A percentile compares a stretch with the other conserved stretches of the same genome.
phyloP scores from a whole-genome alignment of 2,888 invertebrate genomes.

The Drepanosiphum platanoidis region DNA sequence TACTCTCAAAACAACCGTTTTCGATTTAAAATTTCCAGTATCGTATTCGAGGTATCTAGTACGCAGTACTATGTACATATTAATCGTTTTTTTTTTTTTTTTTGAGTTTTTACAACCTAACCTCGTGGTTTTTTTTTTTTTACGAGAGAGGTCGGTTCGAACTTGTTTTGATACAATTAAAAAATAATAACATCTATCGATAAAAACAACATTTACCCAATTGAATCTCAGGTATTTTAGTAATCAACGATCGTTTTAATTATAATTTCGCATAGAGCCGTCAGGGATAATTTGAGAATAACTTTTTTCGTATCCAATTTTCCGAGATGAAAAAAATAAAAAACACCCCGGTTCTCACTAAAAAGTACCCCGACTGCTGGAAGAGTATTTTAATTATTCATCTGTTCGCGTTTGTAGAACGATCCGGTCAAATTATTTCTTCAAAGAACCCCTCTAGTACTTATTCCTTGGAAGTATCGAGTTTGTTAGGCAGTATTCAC shows the following conservation, averaged over 20 bases:
- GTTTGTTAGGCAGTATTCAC: constrained; percentile 5
- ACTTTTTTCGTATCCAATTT: constrained; percentile 9
- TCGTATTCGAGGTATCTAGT: too few relatives aligned
- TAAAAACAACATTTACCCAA: constrained; percentile 28
- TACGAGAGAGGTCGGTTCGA: neutral
- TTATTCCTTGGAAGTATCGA: neutral
- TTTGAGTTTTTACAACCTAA: too few relatives aligned
- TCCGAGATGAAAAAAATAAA: constrained; percentile 24
- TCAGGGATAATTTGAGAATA: neutral
- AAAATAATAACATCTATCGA: neutral
- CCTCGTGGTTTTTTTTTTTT: too few relatives aligned
- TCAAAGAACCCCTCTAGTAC: constrained; percentile 28
- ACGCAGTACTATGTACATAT: neutral
- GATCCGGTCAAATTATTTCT: constrained; percentile 22
- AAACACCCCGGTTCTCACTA: too few relatives aligned
- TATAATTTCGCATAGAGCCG: constrained; percentile 17
- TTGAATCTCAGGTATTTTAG: neutral
- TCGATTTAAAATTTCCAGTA: neutral
- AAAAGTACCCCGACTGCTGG: neutral
- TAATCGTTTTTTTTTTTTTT: neutral
- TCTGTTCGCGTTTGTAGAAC: constrained; percentile 11
- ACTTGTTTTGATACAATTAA: constrained; percentile 33
- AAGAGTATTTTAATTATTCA: constrained; percentile 41
- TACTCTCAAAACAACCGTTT: neutral
- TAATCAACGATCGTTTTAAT: constrained; percentile 21